Percentiles rank a stretch among this genome's conserved stretches.
Conservation (phyloP, 2,113 vertebrate genomes). For the Clinocottus analis region DNA sequence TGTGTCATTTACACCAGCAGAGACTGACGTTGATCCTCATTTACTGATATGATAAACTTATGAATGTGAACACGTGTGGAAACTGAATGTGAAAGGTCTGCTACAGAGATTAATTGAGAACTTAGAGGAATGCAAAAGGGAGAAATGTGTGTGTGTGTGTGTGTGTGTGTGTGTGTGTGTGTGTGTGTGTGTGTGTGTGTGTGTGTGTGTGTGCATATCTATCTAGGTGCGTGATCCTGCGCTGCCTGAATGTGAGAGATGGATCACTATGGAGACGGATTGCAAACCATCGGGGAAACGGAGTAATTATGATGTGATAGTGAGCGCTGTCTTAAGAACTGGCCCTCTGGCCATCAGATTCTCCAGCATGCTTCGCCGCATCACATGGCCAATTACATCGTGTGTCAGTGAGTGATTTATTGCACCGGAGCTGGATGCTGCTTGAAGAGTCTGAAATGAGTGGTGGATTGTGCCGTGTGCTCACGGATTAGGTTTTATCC, state of each 20-base stretch:
- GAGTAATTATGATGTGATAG: constrained; percentile 81
- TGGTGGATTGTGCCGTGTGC: constrained; percentile 33
- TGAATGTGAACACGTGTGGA: constrained; percentile 31
- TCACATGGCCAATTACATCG: constrained; percentile 75
- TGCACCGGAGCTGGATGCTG: constrained; percentile 38
- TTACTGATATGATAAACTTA: constrained; percentile 52
- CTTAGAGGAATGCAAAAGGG: constrained; percentile 25
- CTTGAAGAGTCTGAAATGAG: constrained; percentile 57
- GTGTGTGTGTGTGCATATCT: not conserved
- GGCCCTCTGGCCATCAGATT: constrained; percentile 68
- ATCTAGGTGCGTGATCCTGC: constrained; percentile 23
- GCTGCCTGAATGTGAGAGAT: constrained; percentile 62
- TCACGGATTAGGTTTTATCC: constrained; percentile 52
- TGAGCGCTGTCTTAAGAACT: constrained; percentile 72
- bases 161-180: too few species aligned
- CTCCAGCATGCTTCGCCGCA: constrained; percentile 64
- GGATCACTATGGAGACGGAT: constrained; percentile 73
- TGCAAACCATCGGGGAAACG: constrained; percentile 71
- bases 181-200: not conserved
- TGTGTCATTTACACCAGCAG: constrained; percentile 44
- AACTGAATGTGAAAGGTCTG: constrained; percentile 52
- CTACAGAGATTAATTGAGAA: constrained; percentile 66
- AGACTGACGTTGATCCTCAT: constrained; percentile 44
- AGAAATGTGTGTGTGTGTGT: not conserved
- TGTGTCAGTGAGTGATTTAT: constrained; percentile 77